These are phyloP conservation scores for Chaetops frenatus DNA, from an alignment of 2,113 vertebrate species.

Conservation along the genomic window DNA sequence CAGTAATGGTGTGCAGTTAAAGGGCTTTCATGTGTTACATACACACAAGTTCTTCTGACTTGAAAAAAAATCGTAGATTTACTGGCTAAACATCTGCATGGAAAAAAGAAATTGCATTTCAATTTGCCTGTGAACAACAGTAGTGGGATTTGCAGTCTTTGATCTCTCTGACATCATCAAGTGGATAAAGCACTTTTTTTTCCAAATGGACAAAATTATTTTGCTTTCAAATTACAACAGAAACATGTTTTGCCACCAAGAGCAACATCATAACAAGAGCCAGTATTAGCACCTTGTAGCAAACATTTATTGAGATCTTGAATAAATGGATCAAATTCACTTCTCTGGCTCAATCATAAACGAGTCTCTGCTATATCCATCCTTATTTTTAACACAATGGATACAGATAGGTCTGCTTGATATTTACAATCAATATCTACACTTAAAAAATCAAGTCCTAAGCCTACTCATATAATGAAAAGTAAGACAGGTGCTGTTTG, in stretches of 20 bases:
- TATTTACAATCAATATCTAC: neutral
- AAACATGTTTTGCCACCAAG: neutral
- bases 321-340: neutral
- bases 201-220: constrained; percentile 5
- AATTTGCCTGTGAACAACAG: constrained; percentile 44
- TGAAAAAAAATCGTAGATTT: neutral
- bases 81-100: constrained; percentile 12
- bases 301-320: neutral
- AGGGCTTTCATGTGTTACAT: neutral
- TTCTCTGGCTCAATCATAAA: neutral
- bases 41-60: neutral
- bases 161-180: constrained; percentile 18
- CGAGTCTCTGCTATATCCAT: accelerated
- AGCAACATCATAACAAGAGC: neutral
- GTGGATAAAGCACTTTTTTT: neutral
- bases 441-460: neutral
- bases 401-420: neutral
- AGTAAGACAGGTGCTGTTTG: neutral
- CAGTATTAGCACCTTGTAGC: neutral
- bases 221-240: neutral
- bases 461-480: neutral
- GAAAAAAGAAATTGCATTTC: constrained; percentile 40
- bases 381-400: neutral
- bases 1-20: constrained; percentile 4
- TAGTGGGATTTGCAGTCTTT: constrained; percentile 3